Conservation (phyloP, 2,888 invertebrate species). For the Eugnorisma glareosa region DNA sequence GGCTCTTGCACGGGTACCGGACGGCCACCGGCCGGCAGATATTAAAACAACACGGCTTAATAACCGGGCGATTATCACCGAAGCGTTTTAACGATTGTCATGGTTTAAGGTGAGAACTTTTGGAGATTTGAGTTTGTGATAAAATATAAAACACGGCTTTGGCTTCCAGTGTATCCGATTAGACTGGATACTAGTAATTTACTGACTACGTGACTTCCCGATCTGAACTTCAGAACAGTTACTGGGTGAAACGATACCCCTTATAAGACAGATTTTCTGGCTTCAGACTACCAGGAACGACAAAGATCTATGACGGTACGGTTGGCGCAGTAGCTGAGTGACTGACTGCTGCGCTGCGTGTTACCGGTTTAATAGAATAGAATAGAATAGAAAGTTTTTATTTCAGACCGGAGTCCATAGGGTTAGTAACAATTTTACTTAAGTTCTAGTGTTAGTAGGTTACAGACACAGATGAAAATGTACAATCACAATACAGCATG, state of each 20-base stretch:
- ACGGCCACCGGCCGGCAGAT: slow-evolving; percentile 60
- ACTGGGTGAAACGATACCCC: background rate
- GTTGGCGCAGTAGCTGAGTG: too few species aligned
- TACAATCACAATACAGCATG: too few species aligned
- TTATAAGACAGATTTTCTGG: background rate
- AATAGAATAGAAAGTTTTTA: too few species aligned
- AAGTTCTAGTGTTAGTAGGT: too few species aligned
- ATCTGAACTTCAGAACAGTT: background rate
- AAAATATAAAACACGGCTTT: background rate
- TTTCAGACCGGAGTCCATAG: too few species aligned
- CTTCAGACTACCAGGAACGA: background rate
- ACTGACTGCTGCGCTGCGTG: too few species aligned
- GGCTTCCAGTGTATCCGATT: background rate
- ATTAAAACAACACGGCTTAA: slow-evolving; percentile 75
- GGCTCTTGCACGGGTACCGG: slow-evolving; percentile 56
- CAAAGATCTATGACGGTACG: background rate
- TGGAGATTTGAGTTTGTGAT: background rate
- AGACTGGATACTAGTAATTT: background rate
- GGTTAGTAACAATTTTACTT: too few species aligned
- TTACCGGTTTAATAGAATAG: too few species aligned
- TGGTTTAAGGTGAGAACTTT: slow-evolving; percentile 52
- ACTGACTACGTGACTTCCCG: too few species aligned
- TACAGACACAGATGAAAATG: too few species aligned
- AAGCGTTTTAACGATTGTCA: slow-evolving; percentile 73
- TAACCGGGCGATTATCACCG: slow-evolving; percentile 73